A percentile compares a stretch with the other conserved stretches of the same genome.
Evolutionary conservation across 2,113 vertebrate genomes (phyloP).

Genomic region (Stercorarius parasiticus): DNA sequence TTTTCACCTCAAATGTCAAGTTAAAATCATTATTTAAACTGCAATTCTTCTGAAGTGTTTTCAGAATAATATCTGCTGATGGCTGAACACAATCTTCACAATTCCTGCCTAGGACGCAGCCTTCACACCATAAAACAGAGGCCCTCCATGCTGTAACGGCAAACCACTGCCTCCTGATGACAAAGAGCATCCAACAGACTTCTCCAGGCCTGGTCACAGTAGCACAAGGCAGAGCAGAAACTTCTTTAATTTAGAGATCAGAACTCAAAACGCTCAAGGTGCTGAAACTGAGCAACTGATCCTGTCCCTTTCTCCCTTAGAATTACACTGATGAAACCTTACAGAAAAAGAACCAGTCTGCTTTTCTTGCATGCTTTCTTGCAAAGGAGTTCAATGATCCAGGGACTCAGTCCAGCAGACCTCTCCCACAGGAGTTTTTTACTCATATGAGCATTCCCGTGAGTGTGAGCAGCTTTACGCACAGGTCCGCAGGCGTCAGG

Average conservation of each 20-base stretch:
- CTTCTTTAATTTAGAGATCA: constrained; percentile 9
- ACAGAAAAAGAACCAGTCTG: not conserved
- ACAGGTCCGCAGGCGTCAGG: not conserved
- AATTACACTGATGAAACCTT: not conserved
- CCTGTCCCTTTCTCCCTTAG: not conserved
- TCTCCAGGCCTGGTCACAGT: constrained; percentile 9
- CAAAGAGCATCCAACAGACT: not conserved
- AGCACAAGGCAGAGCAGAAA: not conserved
- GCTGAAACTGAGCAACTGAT: constrained; percentile 5
- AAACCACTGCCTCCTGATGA: not conserved
- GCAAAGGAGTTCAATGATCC: not conserved
- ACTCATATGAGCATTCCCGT: constrained; percentile 23
- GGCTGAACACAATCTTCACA: not conserved
- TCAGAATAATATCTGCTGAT: not conserved
- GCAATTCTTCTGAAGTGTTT: not conserved
- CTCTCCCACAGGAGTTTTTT: not conserved
- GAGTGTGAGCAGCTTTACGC: constrained; percentile 17
- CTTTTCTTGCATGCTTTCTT: not conserved
- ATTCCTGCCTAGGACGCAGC: constrained; percentile 42
- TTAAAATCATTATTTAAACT: not conserved
- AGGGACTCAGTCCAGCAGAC: constrained; percentile 8
- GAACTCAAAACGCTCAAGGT: not conserved
- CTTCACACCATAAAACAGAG: not conserved
- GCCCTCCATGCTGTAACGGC: not conserved
- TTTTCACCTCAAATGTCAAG: not conserved